These are phyloP conservation scores for Eclectus roratus DNA, from an alignment of 2,113 vertebrate species.

Conservation along the genomic window DNA sequence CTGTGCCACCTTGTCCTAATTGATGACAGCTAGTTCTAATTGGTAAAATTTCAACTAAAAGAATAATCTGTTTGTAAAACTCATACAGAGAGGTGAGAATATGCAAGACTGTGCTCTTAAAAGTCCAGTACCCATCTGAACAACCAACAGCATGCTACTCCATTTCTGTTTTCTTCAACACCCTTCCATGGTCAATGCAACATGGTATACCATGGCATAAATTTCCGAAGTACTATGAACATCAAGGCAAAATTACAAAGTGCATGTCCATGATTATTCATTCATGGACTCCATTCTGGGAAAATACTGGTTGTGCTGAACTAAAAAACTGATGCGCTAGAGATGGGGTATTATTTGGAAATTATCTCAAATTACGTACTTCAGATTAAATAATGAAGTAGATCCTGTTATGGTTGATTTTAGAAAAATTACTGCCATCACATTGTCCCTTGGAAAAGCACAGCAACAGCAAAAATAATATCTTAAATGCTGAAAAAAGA, in stretches of 20 bases:
- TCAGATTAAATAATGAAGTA: neutral
- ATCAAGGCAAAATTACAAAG: neutral
- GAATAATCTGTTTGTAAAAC: neutral
- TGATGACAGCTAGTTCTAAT: neutral
- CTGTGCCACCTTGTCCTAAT: neutral
- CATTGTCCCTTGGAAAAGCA: neutral
- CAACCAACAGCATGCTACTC: neutral
- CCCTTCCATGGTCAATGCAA: neutral
- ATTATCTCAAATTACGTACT: neutral
- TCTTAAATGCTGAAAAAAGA: neutral
- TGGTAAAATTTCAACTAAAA: neutral
- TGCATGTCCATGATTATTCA: neutral
- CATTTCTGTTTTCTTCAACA: neutral
- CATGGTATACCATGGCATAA: neutral
- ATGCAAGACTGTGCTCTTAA: neutral
- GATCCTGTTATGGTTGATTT: neutral
- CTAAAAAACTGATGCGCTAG: neutral
- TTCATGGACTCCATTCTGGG: neutral
- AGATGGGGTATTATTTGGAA: neutral
- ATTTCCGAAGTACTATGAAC: neutral
- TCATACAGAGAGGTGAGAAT: neutral
- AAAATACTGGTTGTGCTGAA: neutral
- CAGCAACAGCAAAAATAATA: neutral
- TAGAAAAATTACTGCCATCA: neutral
- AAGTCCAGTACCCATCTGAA: neutral